These are phyloP conservation scores for Parus major DNA, from an alignment of 2,113 vertebrate genomes.

Conservation along the genomic window DNA sequence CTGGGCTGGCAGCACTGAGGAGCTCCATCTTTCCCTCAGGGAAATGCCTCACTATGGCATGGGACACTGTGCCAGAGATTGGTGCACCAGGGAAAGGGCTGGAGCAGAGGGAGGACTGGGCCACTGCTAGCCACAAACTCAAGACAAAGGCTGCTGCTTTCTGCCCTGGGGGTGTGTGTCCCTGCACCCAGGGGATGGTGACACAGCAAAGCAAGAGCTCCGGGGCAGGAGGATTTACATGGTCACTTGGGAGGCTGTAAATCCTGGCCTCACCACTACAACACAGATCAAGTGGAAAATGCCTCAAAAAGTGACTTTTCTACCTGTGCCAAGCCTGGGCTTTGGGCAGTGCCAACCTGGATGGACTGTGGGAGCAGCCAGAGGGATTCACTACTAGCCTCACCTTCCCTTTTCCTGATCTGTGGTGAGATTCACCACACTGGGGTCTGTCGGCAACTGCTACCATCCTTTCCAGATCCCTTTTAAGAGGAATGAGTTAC, in stretches of 20 bases:
- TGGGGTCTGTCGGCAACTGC: rapidly evolving
- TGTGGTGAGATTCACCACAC: rapidly evolving
- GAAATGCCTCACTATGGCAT: rapidly evolving
- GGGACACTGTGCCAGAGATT: neutral
- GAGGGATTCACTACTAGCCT: neutral
- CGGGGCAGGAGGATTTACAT: neutral
- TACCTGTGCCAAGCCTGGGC: neutral
- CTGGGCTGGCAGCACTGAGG: neutral
- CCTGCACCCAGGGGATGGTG: neutral
- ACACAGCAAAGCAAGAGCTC: neutral
- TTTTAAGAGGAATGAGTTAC: rapidly evolving
- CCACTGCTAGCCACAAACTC: neutral
- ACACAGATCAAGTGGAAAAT: neutral
- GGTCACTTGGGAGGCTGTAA: neutral
- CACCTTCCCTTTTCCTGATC: neutral
- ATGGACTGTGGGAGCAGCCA: neutral
- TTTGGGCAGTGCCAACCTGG: neutral
- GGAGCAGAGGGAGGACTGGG: neutral
- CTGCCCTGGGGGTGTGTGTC: neutral
- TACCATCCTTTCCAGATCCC: neutral
- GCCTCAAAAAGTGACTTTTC: neutral
- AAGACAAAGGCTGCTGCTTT: neutral
- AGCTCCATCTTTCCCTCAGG: neutral
- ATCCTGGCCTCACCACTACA: neutral
- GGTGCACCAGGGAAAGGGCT: neutral